Conservation (phyloP, 2,113 vertebrate genomes). For the Cyanocitta stelleri region DNA sequence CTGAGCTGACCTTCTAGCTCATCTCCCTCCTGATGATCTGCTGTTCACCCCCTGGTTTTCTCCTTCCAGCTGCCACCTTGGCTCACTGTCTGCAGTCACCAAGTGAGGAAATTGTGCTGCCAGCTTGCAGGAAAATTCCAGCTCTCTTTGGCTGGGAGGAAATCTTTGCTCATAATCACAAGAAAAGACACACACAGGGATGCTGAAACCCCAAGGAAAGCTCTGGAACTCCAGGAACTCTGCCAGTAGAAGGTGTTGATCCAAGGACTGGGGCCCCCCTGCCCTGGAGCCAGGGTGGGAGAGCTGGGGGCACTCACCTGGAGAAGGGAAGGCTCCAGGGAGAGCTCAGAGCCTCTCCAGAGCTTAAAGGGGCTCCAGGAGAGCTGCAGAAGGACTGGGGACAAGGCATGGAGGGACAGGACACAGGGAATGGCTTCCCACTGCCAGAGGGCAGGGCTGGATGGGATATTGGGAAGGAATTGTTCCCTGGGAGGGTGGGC, state of each 20-base stretch:
- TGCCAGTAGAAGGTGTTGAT: fast-evolving
- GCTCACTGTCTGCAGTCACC: not conserved
- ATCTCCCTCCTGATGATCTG: not conserved
- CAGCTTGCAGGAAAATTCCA: not conserved
- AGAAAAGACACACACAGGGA: no score
- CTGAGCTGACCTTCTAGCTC: not conserved
- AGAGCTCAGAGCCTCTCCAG: not conserved
- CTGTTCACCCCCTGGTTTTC: not conserved
- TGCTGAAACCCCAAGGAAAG: not conserved
- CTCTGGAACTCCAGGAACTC: not conserved
- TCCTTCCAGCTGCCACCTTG: not conserved
- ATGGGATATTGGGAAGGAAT: not conserved
- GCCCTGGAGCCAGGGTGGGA: not conserved
- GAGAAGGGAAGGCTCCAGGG: not conserved
- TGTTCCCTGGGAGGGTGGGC: fast-evolving
- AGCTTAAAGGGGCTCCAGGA: not conserved
- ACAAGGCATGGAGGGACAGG: not conserved
- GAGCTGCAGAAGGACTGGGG: not conserved
- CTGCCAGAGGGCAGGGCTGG: fast-evolving
- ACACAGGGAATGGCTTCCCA: not conserved
- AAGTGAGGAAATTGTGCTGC: fast-evolving
- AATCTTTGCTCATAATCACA: not conserved
- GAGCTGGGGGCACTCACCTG: not conserved
- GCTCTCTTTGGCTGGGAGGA: not conserved
- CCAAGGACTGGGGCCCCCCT: not conserved